A percentile compares a stretch with the other conserved stretches of the same genome.
Evolutionary conservation across 64 coral and sea anemone genomes (phyloP).

Genomic region (Exaiptasia diaphana): DNA sequence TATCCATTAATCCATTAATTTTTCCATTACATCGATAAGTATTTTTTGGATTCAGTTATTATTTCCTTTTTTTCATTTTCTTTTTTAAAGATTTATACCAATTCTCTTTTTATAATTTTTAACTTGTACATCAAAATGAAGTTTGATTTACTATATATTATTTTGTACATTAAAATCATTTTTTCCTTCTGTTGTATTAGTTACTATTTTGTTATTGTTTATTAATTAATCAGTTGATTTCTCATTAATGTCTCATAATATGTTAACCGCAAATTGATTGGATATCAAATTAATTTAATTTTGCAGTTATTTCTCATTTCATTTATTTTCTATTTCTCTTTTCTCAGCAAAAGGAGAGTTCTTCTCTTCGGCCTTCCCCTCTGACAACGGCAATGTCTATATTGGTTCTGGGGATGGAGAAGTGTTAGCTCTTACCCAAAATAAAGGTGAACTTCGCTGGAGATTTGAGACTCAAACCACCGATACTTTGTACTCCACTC

Average conservation of each 20-base stretch:
- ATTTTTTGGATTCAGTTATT: background rate
- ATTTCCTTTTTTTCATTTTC: background rate
- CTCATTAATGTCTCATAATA: too few species aligned
- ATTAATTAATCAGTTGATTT: background rate
- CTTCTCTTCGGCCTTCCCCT: constrained; percentile 70
- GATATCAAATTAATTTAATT: background rate
- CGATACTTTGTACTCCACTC: constrained; percentile 46
- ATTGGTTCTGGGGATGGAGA: constrained; percentile 83
- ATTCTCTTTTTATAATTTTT: too few species aligned
- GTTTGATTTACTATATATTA: too few species aligned
- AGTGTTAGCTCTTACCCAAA: constrained; percentile 63
- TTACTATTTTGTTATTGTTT: background rate
- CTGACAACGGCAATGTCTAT: constrained; percentile 64
- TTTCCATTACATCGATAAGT: background rate
- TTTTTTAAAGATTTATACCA: too few species aligned
- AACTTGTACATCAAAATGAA: too few species aligned
- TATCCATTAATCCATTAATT: background rate
- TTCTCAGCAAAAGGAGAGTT: constrained; percentile 70
- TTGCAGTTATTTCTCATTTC: background rate
- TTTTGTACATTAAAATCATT: too few species aligned
- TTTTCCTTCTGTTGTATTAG: background rate
- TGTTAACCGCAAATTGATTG: background rate
- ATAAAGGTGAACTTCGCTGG: constrained; percentile 66
- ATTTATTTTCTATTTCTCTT: too few species aligned
- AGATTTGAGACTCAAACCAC: constrained; percentile 65